Base-by-base conservation (phyloP, 2,797 vertebrate genomes). In the Pseudocheirus occidentalis region DNA sequence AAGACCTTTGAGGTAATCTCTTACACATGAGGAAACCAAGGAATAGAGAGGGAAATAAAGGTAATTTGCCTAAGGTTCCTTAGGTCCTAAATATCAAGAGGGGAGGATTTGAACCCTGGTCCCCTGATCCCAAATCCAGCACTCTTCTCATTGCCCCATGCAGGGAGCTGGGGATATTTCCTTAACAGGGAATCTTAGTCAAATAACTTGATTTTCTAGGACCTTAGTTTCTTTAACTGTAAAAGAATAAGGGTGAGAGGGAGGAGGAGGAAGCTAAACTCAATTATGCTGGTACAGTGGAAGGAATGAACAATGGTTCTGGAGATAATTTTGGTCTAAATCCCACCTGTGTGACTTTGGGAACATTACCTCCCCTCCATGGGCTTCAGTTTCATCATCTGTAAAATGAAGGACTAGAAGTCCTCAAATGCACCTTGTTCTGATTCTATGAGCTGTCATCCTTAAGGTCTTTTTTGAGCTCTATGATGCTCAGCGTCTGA, bases 31-130 rank as follows among this genome's bases (percentile, higher is more conserved):
- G 34, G 56, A 93, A 55, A 5, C 13, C 27, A 29, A 55, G 92
- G 27, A 34, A 94, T 90, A 92, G 89, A 52, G 55, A 92, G 55
- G 53, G 53, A 59, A 94, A 94, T 5, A 73, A 73, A 40, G 34
- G n/a, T 29, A 40, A 87, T 31, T 91, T 57, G 1, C 53, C 92
- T 46, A 92, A 40, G 13, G 2, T 87, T 91, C 50, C 50, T 81
- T 18, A 73, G 89, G 55, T 92, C n/a, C 54, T n/a, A 31, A 29
- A 55, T 6, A 16, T 31, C 95, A 34, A 54, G 29, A 56, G 40
- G 66, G 91, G 5, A 62, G 55, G 53, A 90, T 87, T 87, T n/a
- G 12, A 92, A 52, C 28, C 21, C 90, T 93, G 52, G 27, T 5
- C 27, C 34, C 55, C 55, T 40, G 31, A 24, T 16, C 50, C 18